phyloP scores from a whole-genome alignment of 1,140 invertebrate species.

The Triops cancriformis region DNA sequence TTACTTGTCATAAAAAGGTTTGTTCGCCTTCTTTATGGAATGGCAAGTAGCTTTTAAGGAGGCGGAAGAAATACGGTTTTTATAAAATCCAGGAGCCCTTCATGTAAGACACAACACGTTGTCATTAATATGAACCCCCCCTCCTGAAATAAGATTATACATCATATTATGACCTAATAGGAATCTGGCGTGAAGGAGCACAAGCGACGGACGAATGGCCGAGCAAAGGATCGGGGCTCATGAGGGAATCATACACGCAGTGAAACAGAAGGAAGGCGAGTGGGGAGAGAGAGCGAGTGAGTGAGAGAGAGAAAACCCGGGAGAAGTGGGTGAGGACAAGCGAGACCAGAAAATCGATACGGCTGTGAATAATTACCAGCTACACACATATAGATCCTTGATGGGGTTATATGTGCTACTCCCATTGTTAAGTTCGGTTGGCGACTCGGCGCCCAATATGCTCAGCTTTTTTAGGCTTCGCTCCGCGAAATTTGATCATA shows the following conservation, averaged over 20 bases:
- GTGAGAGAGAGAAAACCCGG: not conserved
- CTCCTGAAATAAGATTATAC: constrained; percentile 7
- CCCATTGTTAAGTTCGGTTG: not conserved
- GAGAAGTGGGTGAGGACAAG: constrained; percentile 4
- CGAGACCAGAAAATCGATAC: constrained; percentile 9
- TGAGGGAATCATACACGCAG: not conserved
- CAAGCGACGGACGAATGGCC: not conserved
- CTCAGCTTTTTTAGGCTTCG: not conserved
- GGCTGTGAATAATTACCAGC: constrained; percentile 13
- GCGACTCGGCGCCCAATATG: not conserved
- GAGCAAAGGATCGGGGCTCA: not conserved
- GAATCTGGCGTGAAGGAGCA: not conserved
- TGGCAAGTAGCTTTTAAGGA: constrained; percentile 9
- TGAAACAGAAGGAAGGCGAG: not conserved
- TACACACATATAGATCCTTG: not conserved
- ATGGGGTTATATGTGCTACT: not conserved
- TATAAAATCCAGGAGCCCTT: not conserved
- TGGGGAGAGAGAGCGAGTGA: not conserved
- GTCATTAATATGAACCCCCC: not conserved
- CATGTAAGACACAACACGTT: constrained; percentile 5
- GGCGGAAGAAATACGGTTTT: not conserved
- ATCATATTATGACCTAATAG: constrained; percentile 11
- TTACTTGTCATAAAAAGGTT: not conserved
- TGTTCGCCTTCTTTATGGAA: not conserved
- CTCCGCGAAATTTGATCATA: too few relatives aligned